Evolutionary conservation across 2,888 invertebrate species (phyloP), one percentile per base, ranked within the genome.

Genomic region (Bombylius major): DNA sequence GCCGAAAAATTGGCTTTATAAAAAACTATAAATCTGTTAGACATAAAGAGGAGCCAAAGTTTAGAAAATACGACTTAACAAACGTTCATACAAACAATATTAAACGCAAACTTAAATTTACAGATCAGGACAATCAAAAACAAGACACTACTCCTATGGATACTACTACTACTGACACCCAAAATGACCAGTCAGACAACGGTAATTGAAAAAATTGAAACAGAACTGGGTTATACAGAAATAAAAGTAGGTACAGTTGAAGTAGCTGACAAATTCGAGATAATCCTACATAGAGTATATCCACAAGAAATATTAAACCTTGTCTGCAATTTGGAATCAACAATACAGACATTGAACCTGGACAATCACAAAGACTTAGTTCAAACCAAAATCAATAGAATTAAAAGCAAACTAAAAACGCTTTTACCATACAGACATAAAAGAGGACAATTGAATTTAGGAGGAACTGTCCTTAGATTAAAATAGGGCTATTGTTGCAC

Each of bases 381-480:
- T 11, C 45, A 14, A 8, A 8, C 45, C 7, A 39, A 51, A 45
- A 51, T 44, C 5, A 45, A 51, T 23, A 33, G 32, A 9, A 51
- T 45, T 32, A 31, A 32, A 53, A 53, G 31, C 36, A 46, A 36
- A 53, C 47, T 53, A 13, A 42, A 55, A 13, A 55, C 53, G 44
- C 36, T 58, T n/a, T 50, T 53, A 33, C 53, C 50, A 52, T 50
- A 56, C 42, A 46, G 56, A 46, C 52, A 57, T 13, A 58, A 51
- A 50, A 53, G 56, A 57, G 60, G 57, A 39, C 55, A 59, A 45
- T 33, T 59, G n/a, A 57, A 59, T 34, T 44, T 60, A 33, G 34
- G 54, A 36, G 60, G 59, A 36, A 47, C 33, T 9, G 50, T 54
- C 42, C n/a, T n/a, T n/a, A n/a, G n/a, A n/a, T n/a, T n/a, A n/a